Conservation (phyloP, 2,113 vertebrate genomes). For the Sprattus sprattus region DNA sequence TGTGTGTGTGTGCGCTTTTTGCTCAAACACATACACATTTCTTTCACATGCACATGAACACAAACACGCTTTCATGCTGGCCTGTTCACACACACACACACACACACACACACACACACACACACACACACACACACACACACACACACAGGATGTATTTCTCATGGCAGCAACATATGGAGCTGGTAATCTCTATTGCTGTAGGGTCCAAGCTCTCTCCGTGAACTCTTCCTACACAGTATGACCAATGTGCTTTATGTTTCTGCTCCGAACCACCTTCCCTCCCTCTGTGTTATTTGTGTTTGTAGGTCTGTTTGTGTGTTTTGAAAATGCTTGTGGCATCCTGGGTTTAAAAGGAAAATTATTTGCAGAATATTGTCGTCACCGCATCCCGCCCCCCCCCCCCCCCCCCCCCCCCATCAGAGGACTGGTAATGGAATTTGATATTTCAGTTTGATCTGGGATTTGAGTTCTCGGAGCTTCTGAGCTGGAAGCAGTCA, state of each 20-base stretch:
- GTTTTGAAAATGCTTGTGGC: not conserved
- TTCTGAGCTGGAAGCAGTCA: too few relatives aligned
- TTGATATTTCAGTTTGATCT: slow-evolving; percentile 1
- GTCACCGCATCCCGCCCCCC: too few relatives aligned
- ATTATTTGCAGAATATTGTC: not conserved
- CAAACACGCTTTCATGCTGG: not conserved
- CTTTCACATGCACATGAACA: not conserved
- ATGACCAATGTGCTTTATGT: not conserved
- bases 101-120: not conserved
- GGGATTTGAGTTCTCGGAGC: not conserved
- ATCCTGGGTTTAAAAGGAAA: not conserved
- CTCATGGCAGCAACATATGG: not conserved
- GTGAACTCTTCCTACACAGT: not conserved
- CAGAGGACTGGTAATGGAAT: not conserved
- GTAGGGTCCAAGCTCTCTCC: not conserved
- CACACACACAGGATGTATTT: not conserved
- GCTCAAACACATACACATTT: not conserved
- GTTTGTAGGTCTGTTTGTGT: not conserved
- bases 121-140: not conserved
- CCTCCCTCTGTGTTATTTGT: not conserved
- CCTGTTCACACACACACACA: not conserved
- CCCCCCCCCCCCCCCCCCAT: not conserved
- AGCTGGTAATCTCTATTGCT: not conserved
- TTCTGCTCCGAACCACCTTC: not conserved
- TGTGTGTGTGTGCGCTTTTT: not conserved